Evolutionary conservation across 2,888 invertebrate genomes (phyloP), one percentile per base, ranked within the genome.

Genomic region (Athalia rosae): DNA sequence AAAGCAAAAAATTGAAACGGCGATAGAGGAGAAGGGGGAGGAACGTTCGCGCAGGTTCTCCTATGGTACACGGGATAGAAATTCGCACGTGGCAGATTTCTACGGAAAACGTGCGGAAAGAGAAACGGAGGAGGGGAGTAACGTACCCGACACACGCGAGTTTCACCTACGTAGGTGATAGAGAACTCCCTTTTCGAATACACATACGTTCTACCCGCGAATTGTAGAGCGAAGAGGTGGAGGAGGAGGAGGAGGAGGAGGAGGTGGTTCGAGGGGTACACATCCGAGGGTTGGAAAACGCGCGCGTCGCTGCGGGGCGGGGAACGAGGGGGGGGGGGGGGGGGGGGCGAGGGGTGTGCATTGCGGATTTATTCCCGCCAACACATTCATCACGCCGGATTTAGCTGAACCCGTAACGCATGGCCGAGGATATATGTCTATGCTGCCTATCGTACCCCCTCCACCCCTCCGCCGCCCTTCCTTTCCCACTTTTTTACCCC

Each of bases 361-460:
- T 89, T 89, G 88, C 89, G 89, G 89, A 89, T 89, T 89, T 89
- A 89, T 89, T 89, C 88, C 88, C 89, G 89, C 89, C 88, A 89
- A 89, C 89, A 89, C 89, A 89, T 89, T 89, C 89, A 89, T 89
- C 89, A 89, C 89, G 89, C 89, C 89, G 89, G 89, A 89, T 90
- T 89, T 89, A 89, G 89, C 89, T 89, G 89, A 90, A 89, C 89
- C 89, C 89, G 89, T 89, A 89, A 90, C 88, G 89, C 89, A 90
- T 89, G 88, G 89, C 89, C 87, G 81, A 87, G 88, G 88, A 87
- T 88, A 88, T 88, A 88, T 89, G 89, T 89, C 87, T 88, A 47
- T 74, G 88, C 85, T 86, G 86, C 85, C 86, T 84, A 84, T 85
- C 85, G 87, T 84, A 81, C 83, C 78, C 77, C 67, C 71, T 78